Base-by-base conservation (phyloP, 2,888 invertebrate species). In the Perizoma flavofasciatum region DNA sequence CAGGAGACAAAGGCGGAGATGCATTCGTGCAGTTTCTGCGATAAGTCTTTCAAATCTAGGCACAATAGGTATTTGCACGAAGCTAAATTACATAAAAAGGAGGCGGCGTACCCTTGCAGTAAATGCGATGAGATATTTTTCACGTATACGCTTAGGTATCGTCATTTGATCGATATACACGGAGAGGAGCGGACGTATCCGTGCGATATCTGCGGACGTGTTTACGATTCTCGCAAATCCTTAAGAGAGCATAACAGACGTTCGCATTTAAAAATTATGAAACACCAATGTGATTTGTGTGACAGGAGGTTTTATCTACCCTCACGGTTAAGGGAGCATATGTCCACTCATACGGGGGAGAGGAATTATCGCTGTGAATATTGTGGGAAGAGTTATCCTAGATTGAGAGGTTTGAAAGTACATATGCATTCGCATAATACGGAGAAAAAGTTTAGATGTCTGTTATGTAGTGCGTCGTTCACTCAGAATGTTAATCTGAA, bases 371-470 rank as follows among this genome's bases (percentile, higher is more conserved):
- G 92, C 0, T 94, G 94, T 64, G 90, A 92, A 11, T 88, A 90
- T 47, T 94, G 94, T 57, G 93, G 93, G 8, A 94, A 94, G 63
- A 89, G 90, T 5, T 94, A 94, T 61, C 94, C 94, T 0, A 83
- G 94, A 8, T 75, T 93, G 5, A 93, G 93, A 43, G 93, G 94
- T 0, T 63, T 94, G 9, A 93, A 93, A 1, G 93, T 93, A 5
- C 94, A 94, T 70, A 84, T 93, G 33, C 78, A 94, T 22, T 92
- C 92, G 0, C 94, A 94, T 58, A 83, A 72, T n/a, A 79, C 86
- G 0, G 93, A 93, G 37, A 84, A 92, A n/a, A 83, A 93, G 0
- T 93, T 88, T 55, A 88, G 93, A 41, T 94, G 94, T 64, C 79
- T 89, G 35, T 11, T 89, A 0, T 94, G 94, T 55, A 87, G 81